Evolutionary conservation across 2,797 vertebrate species (phyloP).

Genomic region (Micrastur ruficollis): DNA sequence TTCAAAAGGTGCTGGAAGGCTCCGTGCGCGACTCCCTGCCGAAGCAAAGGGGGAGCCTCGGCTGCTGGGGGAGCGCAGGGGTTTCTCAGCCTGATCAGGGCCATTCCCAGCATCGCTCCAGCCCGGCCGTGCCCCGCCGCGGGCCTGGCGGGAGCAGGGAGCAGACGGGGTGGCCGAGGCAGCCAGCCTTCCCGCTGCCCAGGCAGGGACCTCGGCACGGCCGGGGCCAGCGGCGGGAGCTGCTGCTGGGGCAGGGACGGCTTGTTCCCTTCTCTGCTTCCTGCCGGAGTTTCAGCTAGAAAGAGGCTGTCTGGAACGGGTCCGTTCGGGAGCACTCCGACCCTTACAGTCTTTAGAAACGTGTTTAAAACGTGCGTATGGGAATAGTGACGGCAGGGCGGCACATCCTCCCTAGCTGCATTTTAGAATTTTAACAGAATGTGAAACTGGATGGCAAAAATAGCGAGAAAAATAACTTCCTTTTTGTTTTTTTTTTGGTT

Average conservation of each 20-base stretch:
- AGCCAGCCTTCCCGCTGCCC: not conserved
- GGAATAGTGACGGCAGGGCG: not conserved
- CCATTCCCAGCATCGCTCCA: not conserved
- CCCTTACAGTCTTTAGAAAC: not conserved
- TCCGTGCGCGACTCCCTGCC: fast-evolving
- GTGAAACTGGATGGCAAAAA: not conserved
- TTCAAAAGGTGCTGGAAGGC: slow-evolving; percentile 31
- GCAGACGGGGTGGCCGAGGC: not conserved
- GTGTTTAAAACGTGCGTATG: not conserved
- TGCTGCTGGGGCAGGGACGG: not conserved
- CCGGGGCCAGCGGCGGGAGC: fast-evolving
- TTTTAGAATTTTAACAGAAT: not conserved
- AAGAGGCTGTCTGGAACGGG: not conserved
- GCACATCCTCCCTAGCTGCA: not conserved
- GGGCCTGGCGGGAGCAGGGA: not conserved
- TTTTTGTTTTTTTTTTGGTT: not conserved
- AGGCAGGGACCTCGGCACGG: not conserved
- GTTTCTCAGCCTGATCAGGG: fast-evolving
- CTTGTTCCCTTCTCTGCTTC: not conserved
- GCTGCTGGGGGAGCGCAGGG: not conserved
- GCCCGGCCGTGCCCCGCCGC: fast-evolving
- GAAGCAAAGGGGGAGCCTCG: not conserved
- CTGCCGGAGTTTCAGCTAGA: not conserved
- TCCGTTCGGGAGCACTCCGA: not conserved
- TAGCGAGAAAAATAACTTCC: not conserved